Evolutionary conservation across 2,113 vertebrate species (phyloP).

Genomic region (Anolis sagrei): DNA sequence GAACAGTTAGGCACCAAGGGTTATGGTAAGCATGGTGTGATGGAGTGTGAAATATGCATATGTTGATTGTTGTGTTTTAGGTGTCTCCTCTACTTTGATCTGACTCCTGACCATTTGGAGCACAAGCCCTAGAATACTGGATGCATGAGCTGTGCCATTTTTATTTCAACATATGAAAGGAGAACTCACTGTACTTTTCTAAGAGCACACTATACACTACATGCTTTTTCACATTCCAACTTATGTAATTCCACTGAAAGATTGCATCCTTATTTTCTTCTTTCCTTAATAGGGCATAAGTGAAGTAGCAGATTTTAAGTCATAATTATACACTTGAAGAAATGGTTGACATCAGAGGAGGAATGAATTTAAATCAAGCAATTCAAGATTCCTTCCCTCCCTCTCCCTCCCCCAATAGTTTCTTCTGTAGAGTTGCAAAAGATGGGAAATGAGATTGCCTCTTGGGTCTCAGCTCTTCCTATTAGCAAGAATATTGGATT

Average conservation of each 20-base stretch:
- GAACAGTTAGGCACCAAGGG: not conserved
- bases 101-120: not conserved
- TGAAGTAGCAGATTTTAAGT: slow-evolving; percentile 9
- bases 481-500: not conserved
- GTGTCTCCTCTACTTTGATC: not conserved
- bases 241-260: not conserved
- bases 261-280: slow-evolving; percentile 3
- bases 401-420: not conserved
- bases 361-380: slow-evolving; percentile 18
- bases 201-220: not conserved
- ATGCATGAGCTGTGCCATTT: not conserved
- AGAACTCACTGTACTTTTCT: not conserved
- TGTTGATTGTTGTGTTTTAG: not conserved
- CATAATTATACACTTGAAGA: slow-evolving; percentile 13
- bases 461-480: not conserved
- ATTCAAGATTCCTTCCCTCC: not conserved
- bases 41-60: not conserved
- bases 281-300: not conserved
- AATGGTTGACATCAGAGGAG: slow-evolving; percentile 5
- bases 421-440: not conserved
- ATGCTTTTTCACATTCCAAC: not conserved
- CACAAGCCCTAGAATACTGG: not conserved
- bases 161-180: not conserved
- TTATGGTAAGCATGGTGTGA: too few species aligned
- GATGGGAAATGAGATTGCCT: not conserved